phyloP scores from a whole-genome alignment of 2,113 vertebrate genomes.

The Alethe diademata region DNA sequence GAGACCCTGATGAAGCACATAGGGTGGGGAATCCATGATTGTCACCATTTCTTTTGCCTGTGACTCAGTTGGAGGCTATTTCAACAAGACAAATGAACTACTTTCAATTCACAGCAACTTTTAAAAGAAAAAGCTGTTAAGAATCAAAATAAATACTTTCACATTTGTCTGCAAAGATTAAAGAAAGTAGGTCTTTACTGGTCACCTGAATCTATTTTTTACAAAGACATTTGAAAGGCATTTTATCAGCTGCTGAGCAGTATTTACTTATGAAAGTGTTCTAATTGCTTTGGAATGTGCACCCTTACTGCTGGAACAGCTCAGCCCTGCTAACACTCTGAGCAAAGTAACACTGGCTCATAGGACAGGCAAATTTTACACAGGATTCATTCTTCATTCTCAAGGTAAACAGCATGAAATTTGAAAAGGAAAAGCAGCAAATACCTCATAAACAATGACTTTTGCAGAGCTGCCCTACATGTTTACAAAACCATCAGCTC shows the following conservation, averaged over 20 bases:
- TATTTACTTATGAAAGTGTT: conserved; percentile 36
- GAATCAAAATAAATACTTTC: not conserved
- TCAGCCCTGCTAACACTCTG: not conserved
- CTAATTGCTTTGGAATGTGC: conserved; percentile 56
- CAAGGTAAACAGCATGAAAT: not conserved
- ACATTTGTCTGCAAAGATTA: not conserved
- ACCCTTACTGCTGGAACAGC: conserved; percentile 9
- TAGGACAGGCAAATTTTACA: not conserved
- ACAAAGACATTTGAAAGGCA: conserved; percentile 12
- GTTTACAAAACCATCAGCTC: not conserved
- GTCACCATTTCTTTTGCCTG: not conserved
- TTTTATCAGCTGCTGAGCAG: conserved; percentile 48
- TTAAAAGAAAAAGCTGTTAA: not conserved
- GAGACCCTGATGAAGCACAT: not conserved
- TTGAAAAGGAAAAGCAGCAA: not conserved
- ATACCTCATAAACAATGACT: not conserved
- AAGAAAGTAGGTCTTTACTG: not conserved
- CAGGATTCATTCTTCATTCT: not conserved
- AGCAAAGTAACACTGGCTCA: not conserved
- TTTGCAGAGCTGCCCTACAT: not conserved
- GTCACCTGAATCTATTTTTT: conserved; percentile 17
- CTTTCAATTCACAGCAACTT: not conserved
- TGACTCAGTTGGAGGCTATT: not conserved
- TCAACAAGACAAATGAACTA: not conserved
- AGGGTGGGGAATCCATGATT: not conserved